phyloP scores from a whole-genome alignment of 2,797 vertebrate species.

The Octomys mimax region DNA sequence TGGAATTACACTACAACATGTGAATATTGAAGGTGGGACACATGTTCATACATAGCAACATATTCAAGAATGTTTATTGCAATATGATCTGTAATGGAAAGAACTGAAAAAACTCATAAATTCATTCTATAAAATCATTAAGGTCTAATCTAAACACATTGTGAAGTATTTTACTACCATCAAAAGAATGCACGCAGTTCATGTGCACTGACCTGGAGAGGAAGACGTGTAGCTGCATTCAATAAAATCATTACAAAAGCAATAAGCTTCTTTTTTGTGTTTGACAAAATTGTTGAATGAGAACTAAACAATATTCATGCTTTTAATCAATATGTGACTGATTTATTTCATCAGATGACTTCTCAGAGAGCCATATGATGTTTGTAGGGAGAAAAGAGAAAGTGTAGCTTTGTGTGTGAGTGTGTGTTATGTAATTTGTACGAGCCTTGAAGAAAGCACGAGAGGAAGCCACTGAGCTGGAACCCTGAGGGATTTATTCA shows the following conservation, averaged over 20 bases:
- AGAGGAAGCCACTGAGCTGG: neutral
- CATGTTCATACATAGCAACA: neutral
- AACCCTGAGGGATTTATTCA: neutral
- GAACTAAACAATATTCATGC: neutral
- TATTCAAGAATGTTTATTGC: neutral
- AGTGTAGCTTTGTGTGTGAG: neutral
- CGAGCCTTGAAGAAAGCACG: neutral
- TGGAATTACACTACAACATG: neutral
- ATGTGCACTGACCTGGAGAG: neutral
- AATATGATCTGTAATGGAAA: conserved; percentile 32
- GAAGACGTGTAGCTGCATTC: neutral
- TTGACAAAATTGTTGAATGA: neutral
- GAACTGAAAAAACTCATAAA: conserved; percentile 17
- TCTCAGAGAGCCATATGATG: neutral
- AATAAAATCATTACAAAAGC: conserved; percentile 18
- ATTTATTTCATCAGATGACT: neutral
- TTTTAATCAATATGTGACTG: neutral
- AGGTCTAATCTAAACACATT: neutral
- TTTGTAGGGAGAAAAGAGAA: conserved; percentile 27
- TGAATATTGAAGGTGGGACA: neutral
- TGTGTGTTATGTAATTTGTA: neutral
- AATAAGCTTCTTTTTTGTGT: conserved; percentile 15
- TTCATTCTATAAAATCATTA: neutral
- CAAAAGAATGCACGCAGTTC: conserved; percentile 38
- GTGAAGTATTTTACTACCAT: conserved; percentile 39